Evolutionary conservation across 2,888 invertebrate genomes (phyloP).

Genomic region (Yponomeuta malinellus): DNA sequence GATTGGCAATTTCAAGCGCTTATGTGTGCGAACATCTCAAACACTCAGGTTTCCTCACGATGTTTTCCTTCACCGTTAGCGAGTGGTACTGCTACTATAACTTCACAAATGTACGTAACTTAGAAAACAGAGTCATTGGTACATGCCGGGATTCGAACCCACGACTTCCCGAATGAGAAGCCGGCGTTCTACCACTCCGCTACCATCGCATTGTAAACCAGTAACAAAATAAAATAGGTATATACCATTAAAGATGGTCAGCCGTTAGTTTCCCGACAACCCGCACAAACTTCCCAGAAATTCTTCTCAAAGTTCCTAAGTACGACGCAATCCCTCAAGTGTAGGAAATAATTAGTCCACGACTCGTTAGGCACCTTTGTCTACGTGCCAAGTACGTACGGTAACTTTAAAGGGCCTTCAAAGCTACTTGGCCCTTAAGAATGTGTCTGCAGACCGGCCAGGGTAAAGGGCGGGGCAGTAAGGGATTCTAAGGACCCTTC

Average conservation of each 20-base stretch:
- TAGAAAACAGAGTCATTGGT: too few species aligned
- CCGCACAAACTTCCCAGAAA: neutral
- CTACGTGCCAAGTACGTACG: neutral
- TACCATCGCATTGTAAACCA: too few species aligned
- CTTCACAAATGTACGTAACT: too few species aligned
- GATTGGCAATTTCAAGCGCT: too few species aligned
- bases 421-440: slow-evolving; percentile 9
- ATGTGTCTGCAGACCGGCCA: slow-evolving; percentile 4
- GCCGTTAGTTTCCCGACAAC: neutral
- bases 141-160: too few species aligned
- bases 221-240: neutral
- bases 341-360: neutral
- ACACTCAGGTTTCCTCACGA: too few species aligned
- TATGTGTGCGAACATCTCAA: too few species aligned
- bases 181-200: too few species aligned
- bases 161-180: too few species aligned
- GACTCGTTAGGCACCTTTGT: neutral
- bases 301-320: slow-evolving; percentile 1
- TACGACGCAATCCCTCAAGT: neutral
- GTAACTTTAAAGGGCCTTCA: slow-evolving; percentile 9
- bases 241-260: neutral
- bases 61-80: too few species aligned
- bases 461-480: neutral
- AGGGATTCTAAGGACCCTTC: neutral
- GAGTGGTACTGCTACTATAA: too few species aligned